phyloP scores from a whole-genome alignment of 2,888 invertebrate genomes.

The Lepas anatifera region DNA sequence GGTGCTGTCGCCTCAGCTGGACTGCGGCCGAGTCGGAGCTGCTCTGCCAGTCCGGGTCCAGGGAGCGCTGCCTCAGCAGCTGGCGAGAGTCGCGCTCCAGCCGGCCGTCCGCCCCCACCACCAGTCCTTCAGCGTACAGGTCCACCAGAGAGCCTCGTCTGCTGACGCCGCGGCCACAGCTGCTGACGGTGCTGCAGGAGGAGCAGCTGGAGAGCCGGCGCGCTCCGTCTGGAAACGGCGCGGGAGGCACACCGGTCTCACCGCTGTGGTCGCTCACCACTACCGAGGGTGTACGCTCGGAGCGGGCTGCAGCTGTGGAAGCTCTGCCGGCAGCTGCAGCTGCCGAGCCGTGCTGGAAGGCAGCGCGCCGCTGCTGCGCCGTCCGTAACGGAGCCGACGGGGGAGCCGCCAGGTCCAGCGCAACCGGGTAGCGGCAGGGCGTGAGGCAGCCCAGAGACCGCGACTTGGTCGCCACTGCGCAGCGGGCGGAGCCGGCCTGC shows the following conservation, averaged over 20 bases:
- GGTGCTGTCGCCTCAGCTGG: background rate
- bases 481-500: too few species aligned
- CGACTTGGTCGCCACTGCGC: background rate
- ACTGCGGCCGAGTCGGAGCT: background rate
- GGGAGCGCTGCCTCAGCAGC: background rate
- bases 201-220: slow-evolving; percentile 60
- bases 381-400: background rate
- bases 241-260: background rate
- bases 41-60: background rate
- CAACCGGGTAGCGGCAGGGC: background rate
- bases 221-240: background rate
- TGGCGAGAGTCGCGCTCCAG: slow-evolving; percentile 56
- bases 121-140: slow-evolving; percentile 30
- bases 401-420: background rate
- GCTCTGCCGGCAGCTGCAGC: background rate
- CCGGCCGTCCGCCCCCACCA: slow-evolving; percentile 57
- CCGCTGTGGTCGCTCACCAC: slow-evolving; percentile 64
- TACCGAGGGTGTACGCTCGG: slow-evolving; percentile 58
- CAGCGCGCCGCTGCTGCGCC: background rate
- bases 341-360: background rate
- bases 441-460: background rate
- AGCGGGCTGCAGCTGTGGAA: background rate
- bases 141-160: slow-evolving; percentile 20
- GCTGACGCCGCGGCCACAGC: slow-evolving; percentile 31
- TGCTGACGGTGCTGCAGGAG: slow-evolving; percentile 39